Evolutionary conservation across 2,888 invertebrate species (phyloP).

Genomic region (Melipona beecheii): DNA sequence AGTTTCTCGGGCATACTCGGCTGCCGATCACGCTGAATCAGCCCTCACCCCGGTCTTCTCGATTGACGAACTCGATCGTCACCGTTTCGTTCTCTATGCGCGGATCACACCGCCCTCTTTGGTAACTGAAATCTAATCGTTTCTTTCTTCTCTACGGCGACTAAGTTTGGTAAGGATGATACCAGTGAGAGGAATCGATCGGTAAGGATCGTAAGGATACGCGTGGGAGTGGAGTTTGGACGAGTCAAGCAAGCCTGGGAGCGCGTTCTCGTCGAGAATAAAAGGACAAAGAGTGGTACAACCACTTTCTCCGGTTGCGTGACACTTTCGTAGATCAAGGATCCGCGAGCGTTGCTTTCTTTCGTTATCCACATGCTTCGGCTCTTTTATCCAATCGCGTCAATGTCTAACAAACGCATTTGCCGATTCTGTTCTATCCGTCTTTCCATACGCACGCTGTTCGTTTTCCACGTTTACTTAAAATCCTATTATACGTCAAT

Average conservation of each 20-base stretch:
- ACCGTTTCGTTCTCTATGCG: neutral
- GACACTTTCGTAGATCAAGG: slow-evolving; percentile 46
- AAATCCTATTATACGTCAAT: no score
- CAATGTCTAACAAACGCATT: neutral
- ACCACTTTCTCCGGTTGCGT: slow-evolving; percentile 59
- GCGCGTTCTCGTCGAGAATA: slow-evolving; percentile 16
- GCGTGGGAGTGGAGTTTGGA: slow-evolving; percentile 22
- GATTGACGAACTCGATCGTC: neutral
- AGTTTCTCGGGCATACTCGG: slow-evolving; percentile 68
- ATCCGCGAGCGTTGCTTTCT: slow-evolving; percentile 43
- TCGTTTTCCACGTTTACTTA: neutral
- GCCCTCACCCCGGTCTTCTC: neutral
- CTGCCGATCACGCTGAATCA: slow-evolving; percentile 22
- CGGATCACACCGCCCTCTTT: neutral
- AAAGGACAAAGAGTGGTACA: slow-evolving; percentile 50
- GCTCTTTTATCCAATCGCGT: neutral
- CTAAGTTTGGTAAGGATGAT: neutral
- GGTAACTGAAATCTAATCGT: no score
- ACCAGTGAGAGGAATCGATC: neutral
- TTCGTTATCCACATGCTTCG: slow-evolving; percentile 3
- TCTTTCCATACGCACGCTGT: neutral
- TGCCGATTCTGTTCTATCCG: neutral
- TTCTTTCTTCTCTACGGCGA: no score
- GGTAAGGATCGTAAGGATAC: neutral
- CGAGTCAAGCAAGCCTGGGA: slow-evolving; percentile 29